Evolutionary conservation across 2,797 vertebrate genomes (phyloP).

Genomic region (Coregonus suidteri): DNA sequence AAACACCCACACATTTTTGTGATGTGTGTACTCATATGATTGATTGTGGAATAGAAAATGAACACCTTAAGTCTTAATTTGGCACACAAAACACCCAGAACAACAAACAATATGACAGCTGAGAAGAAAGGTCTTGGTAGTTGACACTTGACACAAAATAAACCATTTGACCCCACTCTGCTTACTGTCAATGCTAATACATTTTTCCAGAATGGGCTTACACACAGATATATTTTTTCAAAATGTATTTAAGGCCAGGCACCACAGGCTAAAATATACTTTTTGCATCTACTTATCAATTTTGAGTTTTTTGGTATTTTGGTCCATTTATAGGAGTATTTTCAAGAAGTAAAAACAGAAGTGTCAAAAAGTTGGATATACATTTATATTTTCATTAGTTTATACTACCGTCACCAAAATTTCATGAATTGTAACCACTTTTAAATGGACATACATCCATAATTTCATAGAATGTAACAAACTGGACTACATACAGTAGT

Average conservation of each 20-base stretch:
- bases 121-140: constrained; percentile 17
- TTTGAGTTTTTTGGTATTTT: too few species aligned
- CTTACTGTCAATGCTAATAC: constrained; percentile 46
- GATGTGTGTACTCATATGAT: constrained; percentile 40
- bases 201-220: constrained; percentile 61
- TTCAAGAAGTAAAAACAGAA: too few species aligned
- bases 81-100: constrained; percentile 48
- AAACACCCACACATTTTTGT: constrained; percentile 61
- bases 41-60: constrained; percentile 56
- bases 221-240: constrained; percentile 13
- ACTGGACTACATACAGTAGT: too few species aligned
- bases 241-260: constrained; percentile 1
- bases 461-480: too few species aligned
- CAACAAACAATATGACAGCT: constrained; percentile 51
- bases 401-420: too few species aligned
- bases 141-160: constrained; percentile 48
- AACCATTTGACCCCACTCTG: constrained; percentile 59
- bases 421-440: too few species aligned
- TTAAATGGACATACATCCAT: too few species aligned
- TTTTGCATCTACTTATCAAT: too few species aligned
- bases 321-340: too few species aligned
- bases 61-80: constrained; percentile 63
- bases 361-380: too few species aligned
- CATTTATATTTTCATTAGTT: too few species aligned
- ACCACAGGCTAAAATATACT: background rate